Percentiles rank a stretch among this genome's conserved stretches.
These are phyloP conservation scores for Panthera tigris DNA, from an alignment of 2,113 vertebrate genomes.

Conservation along the genomic window DNA sequence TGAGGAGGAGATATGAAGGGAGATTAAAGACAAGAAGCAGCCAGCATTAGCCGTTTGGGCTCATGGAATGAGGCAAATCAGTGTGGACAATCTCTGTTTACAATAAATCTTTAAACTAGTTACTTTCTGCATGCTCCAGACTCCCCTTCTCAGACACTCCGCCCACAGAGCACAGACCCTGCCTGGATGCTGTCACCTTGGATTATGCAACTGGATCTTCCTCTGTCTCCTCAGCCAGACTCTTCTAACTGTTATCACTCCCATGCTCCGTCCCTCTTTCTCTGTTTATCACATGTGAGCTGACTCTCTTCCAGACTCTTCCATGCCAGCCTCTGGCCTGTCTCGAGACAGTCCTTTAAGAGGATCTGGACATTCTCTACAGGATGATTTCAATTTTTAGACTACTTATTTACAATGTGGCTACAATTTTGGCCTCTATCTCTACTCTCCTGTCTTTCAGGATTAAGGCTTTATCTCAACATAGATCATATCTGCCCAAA, in stretches of 20 bases:
- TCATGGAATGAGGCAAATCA: background rate
- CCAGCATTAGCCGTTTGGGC: background rate
- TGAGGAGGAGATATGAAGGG: background rate
- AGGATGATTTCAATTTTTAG: background rate
- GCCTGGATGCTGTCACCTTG: conserved; percentile 66
- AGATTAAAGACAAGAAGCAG: conserved; percentile 42
- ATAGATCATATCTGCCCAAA: conserved; percentile 49
- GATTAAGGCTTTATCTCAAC: conserved; percentile 54
- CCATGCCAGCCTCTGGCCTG: background rate
- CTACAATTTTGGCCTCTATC: conserved; percentile 29
- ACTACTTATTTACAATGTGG: conserved; percentile 15
- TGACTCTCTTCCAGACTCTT: conserved; percentile 42
- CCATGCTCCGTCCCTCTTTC: background rate
- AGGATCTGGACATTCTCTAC: conserved; percentile 23
- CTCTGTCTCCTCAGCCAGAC: conserved; percentile 36
- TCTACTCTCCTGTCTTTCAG: background rate
- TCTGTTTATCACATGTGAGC: conserved; percentile 47
- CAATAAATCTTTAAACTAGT: conserved; percentile 42
- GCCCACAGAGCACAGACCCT: conserved; percentile 13
- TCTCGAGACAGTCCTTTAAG: background rate
- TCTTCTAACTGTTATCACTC: background rate
- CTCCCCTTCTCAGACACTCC: background rate
- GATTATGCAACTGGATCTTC: conserved; percentile 43
- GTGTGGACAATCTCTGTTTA: conserved; percentile 55
- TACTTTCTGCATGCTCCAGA: background rate